phyloP scores from a whole-genome alignment of 2,113 vertebrate genomes.

The Hypanus sabinus region DNA sequence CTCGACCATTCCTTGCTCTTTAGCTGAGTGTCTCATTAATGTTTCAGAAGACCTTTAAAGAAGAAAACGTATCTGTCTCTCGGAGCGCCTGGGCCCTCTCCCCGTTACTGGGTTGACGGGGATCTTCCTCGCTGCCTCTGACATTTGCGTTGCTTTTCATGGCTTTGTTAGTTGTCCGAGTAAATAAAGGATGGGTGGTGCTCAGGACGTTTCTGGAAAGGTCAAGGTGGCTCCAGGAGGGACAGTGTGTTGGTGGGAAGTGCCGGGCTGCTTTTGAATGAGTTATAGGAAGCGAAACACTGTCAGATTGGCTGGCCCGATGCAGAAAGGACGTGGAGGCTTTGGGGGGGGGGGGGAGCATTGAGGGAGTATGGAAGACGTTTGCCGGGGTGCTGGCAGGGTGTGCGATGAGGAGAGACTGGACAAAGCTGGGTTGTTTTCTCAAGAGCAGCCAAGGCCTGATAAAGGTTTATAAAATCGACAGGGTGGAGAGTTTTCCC shows the following conservation, averaged over 20 bases:
- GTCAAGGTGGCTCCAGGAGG: not conserved
- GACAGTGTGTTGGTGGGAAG: not conserved
- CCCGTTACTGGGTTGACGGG: not conserved
- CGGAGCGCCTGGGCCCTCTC: not conserved
- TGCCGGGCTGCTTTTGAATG: too few species aligned
- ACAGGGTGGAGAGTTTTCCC: too few species aligned
- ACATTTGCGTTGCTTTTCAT: constrained; percentile 14
- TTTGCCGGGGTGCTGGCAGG: too few species aligned
- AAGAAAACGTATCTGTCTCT: not conserved
- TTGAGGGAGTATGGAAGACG: too few species aligned
- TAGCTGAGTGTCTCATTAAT: not conserved
- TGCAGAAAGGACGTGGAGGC: too few species aligned
- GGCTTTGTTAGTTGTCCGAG: constrained; percentile 40
- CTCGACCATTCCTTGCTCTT: not conserved
- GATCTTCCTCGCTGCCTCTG: not conserved
- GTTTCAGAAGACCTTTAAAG: constrained; percentile 39
- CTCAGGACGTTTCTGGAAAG: not conserved
- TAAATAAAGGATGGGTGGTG: not conserved
- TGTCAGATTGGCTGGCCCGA: too few species aligned
- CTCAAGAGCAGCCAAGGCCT: too few species aligned
- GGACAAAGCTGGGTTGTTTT: too few species aligned
- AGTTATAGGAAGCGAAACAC: too few species aligned
- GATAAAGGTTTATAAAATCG: too few species aligned
- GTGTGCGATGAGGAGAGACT: too few species aligned
- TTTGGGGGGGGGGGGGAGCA: too few species aligned